These are phyloP conservation scores for Enteromius viviparus DNA, from an alignment of 2,797 vertebrate genomes.

Conservation along the genomic window DNA sequence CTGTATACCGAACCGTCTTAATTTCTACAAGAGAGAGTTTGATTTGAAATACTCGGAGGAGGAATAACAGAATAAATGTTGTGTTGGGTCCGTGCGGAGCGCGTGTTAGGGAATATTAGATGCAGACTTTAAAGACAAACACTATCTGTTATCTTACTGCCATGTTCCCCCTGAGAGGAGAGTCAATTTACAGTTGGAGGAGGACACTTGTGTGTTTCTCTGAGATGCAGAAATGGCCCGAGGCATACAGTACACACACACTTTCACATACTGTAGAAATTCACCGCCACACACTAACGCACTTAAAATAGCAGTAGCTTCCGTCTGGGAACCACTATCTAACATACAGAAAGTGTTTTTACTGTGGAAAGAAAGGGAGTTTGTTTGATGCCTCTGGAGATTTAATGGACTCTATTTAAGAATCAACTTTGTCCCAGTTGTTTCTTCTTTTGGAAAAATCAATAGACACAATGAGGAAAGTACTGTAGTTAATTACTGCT, in stretches of 20 bases:
- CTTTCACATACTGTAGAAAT: background rate
- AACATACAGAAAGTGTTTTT: background rate
- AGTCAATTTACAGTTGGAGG: constrained; percentile 32
- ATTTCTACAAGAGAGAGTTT: constrained; percentile 40
- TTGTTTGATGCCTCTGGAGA: background rate
- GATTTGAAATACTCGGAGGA: constrained; percentile 33
- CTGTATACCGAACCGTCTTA: constrained; percentile 27
- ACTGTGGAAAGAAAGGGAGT: background rate
- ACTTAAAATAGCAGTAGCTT: constrained; percentile 17
- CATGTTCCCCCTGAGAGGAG: constrained; percentile 40
- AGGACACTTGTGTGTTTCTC: constrained; percentile 24
- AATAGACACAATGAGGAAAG: background rate
- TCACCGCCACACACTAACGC: background rate
- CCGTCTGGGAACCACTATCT: background rate
- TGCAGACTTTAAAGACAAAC: constrained; percentile 33
- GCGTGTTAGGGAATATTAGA: constrained; percentile 35
- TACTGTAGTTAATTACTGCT: background rate
- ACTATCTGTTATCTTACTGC: constrained; percentile 40
- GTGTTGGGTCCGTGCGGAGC: background rate
- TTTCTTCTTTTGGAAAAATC: background rate
- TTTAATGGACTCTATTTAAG: background rate
- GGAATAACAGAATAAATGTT: constrained; percentile 44
- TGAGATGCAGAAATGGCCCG: constrained; percentile 3
- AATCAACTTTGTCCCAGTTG: background rate
- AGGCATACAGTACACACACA: background rate